Evolutionary conservation across 2,797 vertebrate genomes (phyloP).

Genomic region (Gobionotothen gibberifrons): DNA sequence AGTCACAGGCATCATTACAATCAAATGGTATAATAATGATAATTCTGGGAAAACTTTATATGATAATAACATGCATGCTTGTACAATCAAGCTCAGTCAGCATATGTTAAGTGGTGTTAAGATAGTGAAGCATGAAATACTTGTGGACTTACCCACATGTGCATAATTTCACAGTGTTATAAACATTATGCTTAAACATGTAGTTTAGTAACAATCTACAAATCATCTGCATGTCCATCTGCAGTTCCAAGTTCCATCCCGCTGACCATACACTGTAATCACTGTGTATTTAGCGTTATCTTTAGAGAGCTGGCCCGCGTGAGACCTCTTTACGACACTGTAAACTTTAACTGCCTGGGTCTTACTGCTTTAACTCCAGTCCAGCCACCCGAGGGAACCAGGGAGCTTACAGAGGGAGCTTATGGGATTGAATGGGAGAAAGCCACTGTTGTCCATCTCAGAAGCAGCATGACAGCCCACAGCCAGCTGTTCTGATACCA

Average conservation of each 20-base stretch:
- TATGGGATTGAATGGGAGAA: conserved; percentile 73
- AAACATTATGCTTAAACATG: conserved; percentile 13
- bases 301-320: conserved; percentile 76
- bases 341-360: conserved; percentile 83
- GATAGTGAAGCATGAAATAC: conserved; percentile 17
- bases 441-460: conserved; percentile 65
- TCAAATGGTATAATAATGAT: conserved; percentile 26
- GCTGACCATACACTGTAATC: conserved; percentile 73
- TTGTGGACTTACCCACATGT: conserved; percentile 12
- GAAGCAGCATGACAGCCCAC: conserved; percentile 41
- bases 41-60: conserved; percentile 3
- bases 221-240: conserved; percentile 55
- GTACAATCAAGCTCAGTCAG: conserved; percentile 34
- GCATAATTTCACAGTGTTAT: conserved; percentile 2
- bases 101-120: conserved; percentile 23
- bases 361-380: conserved; percentile 75
- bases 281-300: conserved; percentile 81
- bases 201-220: conserved; percentile 41
- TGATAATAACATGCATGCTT: conserved; percentile 27
- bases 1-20: conserved; percentile 34
- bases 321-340: conserved; percentile 80
- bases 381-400: conserved; percentile 75
- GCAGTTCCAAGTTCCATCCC: conserved; percentile 61
- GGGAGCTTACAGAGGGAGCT: conserved; percentile 68
- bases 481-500: conserved; percentile 39